Base-by-base conservation (phyloP, 2,888 invertebrate species). In the Caprella mutica region DNA sequence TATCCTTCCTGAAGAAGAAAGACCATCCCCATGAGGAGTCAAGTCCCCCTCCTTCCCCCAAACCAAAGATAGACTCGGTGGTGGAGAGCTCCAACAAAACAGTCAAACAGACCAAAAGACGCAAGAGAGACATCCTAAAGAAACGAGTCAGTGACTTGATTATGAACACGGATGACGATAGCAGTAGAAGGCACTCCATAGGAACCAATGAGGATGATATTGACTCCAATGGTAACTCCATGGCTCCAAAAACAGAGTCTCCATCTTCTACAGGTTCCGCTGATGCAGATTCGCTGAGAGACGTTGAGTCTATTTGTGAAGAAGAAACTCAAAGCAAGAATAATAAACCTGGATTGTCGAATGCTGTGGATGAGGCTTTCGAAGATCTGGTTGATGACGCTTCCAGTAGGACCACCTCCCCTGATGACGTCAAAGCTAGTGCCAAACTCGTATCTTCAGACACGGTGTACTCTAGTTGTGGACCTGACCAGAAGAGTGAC, bases 1-100 rank as follows among this genome's bases (percentile, higher is more conserved):
- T 63, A 43, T 59, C 63, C 9, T 56, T 58, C 54, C 46, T 63
- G 21, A 56, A 59, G 38, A 59, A 59, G 52, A 63, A 59, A 50
- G 44, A 48, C 29, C 55, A 58, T 17, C 38, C 19, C 19, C 30
- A 48, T 48, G 48, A 30, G 29, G 48, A 48, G 29, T 35, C 26
- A 26, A 23, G 14, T 27, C 58, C 40, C 19, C 42, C 24, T 44
- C 42, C 51, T 9, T 30, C 27, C 33, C 60, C 39, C 51, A 19
- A 30, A 9, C 6, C 48, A 29, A 48, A 48, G 21, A 48, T 27
- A 27, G 30, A 48, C 6, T 48, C 48, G 14, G 48, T 30, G 14
- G 24, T n/a, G 5, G 48, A 27, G n/a, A 30, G 48, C n/a, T n/a
- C n/a, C n/a, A n/a, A n/a, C 14, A 48, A 48, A 21, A 30, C 48